These are phyloP conservation scores for Orthosia gracilis DNA, from an alignment of 2,888 invertebrate genomes.

Conservation along the genomic window DNA sequence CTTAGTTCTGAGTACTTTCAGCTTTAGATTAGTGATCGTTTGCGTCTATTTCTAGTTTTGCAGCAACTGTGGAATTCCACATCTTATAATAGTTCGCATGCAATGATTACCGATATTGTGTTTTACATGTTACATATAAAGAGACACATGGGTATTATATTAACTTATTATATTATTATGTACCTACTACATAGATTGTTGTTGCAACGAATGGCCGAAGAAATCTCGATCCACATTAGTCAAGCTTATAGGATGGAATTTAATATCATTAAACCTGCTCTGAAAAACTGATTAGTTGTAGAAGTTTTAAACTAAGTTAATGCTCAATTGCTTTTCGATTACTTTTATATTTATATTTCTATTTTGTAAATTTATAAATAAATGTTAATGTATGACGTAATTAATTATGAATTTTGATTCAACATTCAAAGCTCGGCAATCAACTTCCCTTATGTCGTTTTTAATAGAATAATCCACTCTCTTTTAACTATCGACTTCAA, in stretches of 20 bases:
- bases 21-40: slow-evolving; percentile 29
- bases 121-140: background rate
- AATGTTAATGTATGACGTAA: background rate
- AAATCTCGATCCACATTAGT: slow-evolving; percentile 4
- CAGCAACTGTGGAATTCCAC: background rate
- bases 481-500: slow-evolving; percentile 14
- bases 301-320: background rate
- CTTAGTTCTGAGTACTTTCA: slow-evolving; percentile 1
- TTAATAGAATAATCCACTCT: background rate
- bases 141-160: background rate
- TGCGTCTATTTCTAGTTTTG: slow-evolving; percentile 12
- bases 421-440: background rate
- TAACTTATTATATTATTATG: background rate
- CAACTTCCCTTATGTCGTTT: background rate
- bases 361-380: background rate
- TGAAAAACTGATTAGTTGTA: background rate
- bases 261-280: background rate
- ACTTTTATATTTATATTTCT: background rate
- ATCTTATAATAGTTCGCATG: background rate
- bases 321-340: background rate
- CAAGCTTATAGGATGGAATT: background rate
- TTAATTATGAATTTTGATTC: background rate
- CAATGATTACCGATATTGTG: background rate
- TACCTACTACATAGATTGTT: no score
- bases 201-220: no score